These are phyloP conservation scores for Clistopyga incitator DNA, from an alignment of 2,888 invertebrate genomes.

Conservation along the genomic window DNA sequence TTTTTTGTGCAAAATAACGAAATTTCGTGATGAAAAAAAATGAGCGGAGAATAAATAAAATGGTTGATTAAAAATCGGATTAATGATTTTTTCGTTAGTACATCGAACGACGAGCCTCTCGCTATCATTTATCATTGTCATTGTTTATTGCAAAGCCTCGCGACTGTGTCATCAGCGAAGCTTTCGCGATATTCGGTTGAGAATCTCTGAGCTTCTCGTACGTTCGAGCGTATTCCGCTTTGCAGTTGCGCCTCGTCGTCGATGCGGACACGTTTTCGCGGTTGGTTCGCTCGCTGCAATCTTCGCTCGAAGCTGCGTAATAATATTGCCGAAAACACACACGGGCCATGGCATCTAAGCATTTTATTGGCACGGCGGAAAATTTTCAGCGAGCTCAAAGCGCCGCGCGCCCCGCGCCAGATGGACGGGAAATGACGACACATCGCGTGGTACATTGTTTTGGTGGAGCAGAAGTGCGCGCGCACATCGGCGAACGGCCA, in stretches of 20 bases:
- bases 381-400: not conserved
- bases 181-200: slow-evolving; percentile 26
- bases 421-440: slow-evolving; percentile 63
- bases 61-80: no score
- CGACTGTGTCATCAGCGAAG: no score
- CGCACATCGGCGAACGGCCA: slow-evolving; percentile 65
- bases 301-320: not conserved
- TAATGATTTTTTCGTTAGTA: no score
- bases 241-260: not conserved
- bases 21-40: no score
- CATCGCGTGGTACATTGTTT: slow-evolving; percentile 68
- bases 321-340: not conserved
- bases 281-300: slow-evolving; percentile 6
- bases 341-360: not conserved
- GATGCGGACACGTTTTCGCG: not conserved
- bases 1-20: no score
- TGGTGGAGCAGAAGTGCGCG: slow-evolving; percentile 62
- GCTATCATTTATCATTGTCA: no score
- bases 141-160: no score
- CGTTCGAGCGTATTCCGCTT: slow-evolving; percentile 31
- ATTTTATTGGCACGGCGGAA: not conserved
- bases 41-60: no score
- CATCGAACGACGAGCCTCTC: no score
- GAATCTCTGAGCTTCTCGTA: slow-evolving; percentile 57
- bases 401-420: slow-evolving; percentile 6